These are phyloP conservation scores for Poecilia gillii DNA, from an alignment of 2,797 vertebrate species.

Conservation along the genomic window DNA sequence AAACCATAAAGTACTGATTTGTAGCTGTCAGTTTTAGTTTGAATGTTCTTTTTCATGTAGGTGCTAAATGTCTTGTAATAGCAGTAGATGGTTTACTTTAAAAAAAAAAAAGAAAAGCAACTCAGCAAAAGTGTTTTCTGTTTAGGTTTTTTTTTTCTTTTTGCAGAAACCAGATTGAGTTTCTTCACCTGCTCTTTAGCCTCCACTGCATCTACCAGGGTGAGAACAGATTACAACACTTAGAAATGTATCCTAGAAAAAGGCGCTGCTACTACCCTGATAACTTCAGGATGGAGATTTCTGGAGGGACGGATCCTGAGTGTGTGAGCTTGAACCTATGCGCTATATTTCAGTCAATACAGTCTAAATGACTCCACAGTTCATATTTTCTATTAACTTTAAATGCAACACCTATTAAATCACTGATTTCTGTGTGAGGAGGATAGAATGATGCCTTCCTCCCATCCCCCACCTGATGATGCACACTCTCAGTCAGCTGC, in stretches of 20 bases:
- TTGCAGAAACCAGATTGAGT: background rate
- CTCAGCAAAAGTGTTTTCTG: background rate
- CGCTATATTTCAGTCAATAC: background rate
- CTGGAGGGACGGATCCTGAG: background rate
- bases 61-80: background rate
- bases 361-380: background rate
- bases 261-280: background rate
- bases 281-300: background rate
- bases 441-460: background rate
- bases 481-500: background rate
- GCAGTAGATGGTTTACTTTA: background rate
- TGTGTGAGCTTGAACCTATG: background rate
- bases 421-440: background rate
- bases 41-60: constrained; percentile 1
- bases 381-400: background rate
- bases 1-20: constrained; percentile 13
- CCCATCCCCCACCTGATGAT: background rate
- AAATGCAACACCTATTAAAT: background rate
- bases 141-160: background rate
- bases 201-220: background rate
- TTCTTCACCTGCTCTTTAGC: background rate
- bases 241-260: background rate
- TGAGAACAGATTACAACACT: background rate
- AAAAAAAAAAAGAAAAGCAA: background rate
- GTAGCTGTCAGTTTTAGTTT: background rate